phyloP scores from a whole-genome alignment of 2,888 invertebrate genomes.

The Penaeus monodon region DNA sequence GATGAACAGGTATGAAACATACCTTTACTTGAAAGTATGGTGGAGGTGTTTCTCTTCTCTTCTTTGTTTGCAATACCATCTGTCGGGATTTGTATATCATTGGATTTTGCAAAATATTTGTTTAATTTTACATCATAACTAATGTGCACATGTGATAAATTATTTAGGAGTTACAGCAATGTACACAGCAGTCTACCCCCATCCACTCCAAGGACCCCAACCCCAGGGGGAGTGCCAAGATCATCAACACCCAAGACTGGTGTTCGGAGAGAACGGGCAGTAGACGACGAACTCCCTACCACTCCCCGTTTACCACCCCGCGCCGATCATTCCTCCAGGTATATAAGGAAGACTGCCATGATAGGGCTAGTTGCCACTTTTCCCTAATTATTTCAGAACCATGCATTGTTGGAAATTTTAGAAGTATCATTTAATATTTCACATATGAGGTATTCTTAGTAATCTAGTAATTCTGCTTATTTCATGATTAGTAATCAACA shows the following conservation, averaged over 20 bases:
- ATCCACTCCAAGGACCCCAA: slow-evolving; percentile 40
- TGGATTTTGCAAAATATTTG: not conserved
- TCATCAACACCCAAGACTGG: slow-evolving; percentile 51
- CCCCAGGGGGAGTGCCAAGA: slow-evolving; percentile 38
- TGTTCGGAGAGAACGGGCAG: slow-evolving; percentile 39
- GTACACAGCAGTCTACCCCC: slow-evolving; percentile 30
- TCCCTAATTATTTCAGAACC: not conserved
- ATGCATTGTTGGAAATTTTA: not conserved
- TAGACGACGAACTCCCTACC: slow-evolving; percentile 43
- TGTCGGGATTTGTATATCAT: no score
- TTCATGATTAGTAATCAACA: no score
- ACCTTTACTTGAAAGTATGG: no score
- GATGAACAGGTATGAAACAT: slow-evolving; percentile 32
- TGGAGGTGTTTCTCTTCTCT: no score
- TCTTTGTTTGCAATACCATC: no score
- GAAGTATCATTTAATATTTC: no score
- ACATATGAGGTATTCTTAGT: no score
- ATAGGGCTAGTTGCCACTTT: not conserved
- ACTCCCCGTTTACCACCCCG: slow-evolving; percentile 54
- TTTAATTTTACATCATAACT: not conserved
- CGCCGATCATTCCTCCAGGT: slow-evolving; percentile 44
- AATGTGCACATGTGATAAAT: slow-evolving; percentile 7
- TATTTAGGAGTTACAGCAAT: slow-evolving; percentile 43
- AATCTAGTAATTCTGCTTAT: no score
- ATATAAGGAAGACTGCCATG: not conserved